Evolutionary conservation across 2,797 vertebrate genomes (phyloP).

Genomic region (Calcarius lapponicus): DNA sequence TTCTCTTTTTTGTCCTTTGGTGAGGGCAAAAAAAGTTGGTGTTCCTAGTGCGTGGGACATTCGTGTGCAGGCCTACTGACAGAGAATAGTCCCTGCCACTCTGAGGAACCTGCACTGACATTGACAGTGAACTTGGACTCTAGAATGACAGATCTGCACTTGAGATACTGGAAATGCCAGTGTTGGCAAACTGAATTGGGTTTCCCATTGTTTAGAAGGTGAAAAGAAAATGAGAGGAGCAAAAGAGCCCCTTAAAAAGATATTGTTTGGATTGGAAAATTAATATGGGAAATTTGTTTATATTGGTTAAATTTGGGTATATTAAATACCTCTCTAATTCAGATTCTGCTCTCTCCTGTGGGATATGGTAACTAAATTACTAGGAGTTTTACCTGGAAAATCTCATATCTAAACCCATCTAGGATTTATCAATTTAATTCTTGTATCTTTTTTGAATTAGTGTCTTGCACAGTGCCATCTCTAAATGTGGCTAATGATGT

Average conservation of each 20-base stretch:
- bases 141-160: neutral
- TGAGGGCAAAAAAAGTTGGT: neutral
- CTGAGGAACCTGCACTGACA: neutral
- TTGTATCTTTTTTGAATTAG: neutral
- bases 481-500: neutral
- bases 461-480: neutral
- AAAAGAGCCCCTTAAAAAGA: neutral
- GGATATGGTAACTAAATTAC: neutral
- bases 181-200: neutral
- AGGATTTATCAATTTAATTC: neutral
- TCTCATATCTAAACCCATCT: neutral
- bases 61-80: rapidly evolving
- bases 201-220: neutral
- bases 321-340: neutral
- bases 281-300: neutral
- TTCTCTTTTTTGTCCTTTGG: neutral
- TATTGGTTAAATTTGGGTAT: neutral
- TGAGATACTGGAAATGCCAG: neutral
- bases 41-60: neutral
- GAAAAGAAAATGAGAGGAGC: neutral
- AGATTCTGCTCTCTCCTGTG: neutral
- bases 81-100: neutral
- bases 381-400: neutral
- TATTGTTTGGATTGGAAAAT: neutral
- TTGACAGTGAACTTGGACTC: neutral